Evolutionary conservation across 1,140 invertebrate species (phyloP), one percentile per base, ranked within the genome.

Genomic region (Dinothrombium tinctorium): DNA sequence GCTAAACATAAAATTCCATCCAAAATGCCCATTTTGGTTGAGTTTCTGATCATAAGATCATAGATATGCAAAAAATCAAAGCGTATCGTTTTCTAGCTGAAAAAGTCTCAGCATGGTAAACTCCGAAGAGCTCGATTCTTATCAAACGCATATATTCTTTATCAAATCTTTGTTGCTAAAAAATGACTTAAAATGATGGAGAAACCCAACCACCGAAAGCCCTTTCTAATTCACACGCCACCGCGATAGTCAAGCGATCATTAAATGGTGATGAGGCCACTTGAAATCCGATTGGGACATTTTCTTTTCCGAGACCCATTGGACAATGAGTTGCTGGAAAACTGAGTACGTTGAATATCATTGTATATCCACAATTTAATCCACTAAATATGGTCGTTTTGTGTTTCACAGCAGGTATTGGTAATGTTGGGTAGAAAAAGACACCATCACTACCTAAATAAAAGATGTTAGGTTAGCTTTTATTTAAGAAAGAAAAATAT

Each of bases 341-440:
- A 9, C 36, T 31, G 7, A 50, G 26, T 3, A 43, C 22, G 37
- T 47, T 50, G 20, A 47, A 40, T 6, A 45, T 36, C 22, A 31
- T 37, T 4, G 45, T 32, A 31, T 89, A 86, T 4, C 69, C 65
- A 59, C 87, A 87, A 59, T 90, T 87, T 52, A 69, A 78, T 1
- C 80, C 73, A 41, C 75, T 69, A 1, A 82, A 59, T 47, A 82
- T 65, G 19, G 76, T 67, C 29, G 75, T 68, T 53, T 76, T 73
- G 60, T 94, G 86, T 54, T 82, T 80, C 4, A 72, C 73, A 1
- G 86, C 81, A 15, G 75, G 59, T 17, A 63, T 65, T 1, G 84
- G 79, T 43, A 74, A 71, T 2, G 76, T 72, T 23, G 84, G 82
- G 58, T 76, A 89, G 28, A 94, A 53, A 3, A 94, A 59, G 5